Percentiles rank a stretch among this genome's conserved stretches.
Conservation (phyloP, 2,888 invertebrate genomes). For the Eristalis tenax region DNA sequence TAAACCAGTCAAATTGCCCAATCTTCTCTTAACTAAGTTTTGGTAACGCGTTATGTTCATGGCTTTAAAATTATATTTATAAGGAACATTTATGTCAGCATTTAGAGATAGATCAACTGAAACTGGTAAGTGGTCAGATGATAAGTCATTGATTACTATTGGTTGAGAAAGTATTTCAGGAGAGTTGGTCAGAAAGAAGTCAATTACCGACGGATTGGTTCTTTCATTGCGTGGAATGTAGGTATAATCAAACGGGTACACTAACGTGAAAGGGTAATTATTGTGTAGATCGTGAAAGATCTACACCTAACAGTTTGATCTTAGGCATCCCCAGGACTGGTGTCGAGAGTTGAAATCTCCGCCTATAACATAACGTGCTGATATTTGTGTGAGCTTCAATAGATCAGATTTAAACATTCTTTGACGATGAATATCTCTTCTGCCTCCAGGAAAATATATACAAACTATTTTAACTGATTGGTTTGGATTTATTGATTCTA, state of each 20-base stretch:
- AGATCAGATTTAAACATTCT: constrained; percentile 46
- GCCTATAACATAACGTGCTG: constrained; percentile 36
- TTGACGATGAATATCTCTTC: too few species aligned
- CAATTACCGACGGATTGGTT: constrained; percentile 24
- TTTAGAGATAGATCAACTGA: not conserved
- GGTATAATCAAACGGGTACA: constrained; percentile 17
- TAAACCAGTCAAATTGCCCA: not conserved
- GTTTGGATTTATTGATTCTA: constrained; percentile 20
- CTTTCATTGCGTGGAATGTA: constrained; percentile 24
- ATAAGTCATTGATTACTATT: constrained; percentile 16
- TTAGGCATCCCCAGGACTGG: constrained; percentile 16
- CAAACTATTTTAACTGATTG: constrained; percentile 30
- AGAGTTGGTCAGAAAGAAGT: constrained; percentile 30
- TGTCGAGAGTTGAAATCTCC: constrained; percentile 40
- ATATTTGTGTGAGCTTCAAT: constrained; percentile 37
- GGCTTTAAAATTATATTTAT: too few species aligned
- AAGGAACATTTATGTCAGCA: too few species aligned
- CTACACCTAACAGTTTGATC: constrained; percentile 18
- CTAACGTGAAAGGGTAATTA: too few species aligned
- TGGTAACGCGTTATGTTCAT: not conserved
- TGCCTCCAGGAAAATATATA: constrained; percentile 58
- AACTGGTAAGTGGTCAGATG: constrained; percentile 22
- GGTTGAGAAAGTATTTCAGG: constrained; percentile 4
- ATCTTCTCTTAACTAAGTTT: not conserved
- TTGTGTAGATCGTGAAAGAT: not conserved